Base-by-base conservation (phyloP, 2,113 vertebrate genomes). In the Abramis brama region DNA sequence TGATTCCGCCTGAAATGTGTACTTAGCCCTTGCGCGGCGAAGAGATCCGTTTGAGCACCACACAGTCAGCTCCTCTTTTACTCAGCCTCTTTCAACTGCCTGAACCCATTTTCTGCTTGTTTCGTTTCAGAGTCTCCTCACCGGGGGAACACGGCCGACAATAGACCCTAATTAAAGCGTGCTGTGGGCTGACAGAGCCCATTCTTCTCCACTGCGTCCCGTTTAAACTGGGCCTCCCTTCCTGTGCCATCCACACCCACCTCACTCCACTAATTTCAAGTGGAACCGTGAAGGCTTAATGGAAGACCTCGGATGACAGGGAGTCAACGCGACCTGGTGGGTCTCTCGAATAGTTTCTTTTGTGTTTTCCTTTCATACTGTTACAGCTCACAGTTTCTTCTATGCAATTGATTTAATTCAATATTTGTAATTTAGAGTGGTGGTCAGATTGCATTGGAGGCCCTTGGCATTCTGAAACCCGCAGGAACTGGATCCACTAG, bases 151-250 rank as follows among this genome's bases (percentile, higher is more conserved):
- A 30, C 6, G 64, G 43, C 50, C 75, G 60, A 88, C 87, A 87
- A 87, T 87, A 62, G 80, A 68, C 57, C 66, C 83, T 81, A 85
- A 90, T 90, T 90, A 90, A 87, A 83, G 73, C 47, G 33, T 78
- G 77, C 77, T 86, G 84, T 50, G 73, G 83, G 59, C 82, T 85
- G 89, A 88, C 89, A 87, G 82, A 33, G 12, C 59, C 74, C 74
- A 76, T 85, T 87, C 79, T 85, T 60, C 79, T 55, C 30, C 50
- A 39, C 43, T 8, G 33, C 36, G 66, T 82, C 79, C 75, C 19
- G n/a, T 77, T 85, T 57, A 36, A 78, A 55, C 86, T 66, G 75
- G 52, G 71, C 75, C 70, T 30, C 64, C 68, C 64, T 73, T 45
- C 36, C 68, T 71, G n/a, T 45, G 30, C 82, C 79, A 82, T 84